Percentiles rank a stretch among this genome's conserved stretches.
Conservation (phyloP, 35 echinoderm and acorn worm species). For the Amphiura filiformis region DNA sequence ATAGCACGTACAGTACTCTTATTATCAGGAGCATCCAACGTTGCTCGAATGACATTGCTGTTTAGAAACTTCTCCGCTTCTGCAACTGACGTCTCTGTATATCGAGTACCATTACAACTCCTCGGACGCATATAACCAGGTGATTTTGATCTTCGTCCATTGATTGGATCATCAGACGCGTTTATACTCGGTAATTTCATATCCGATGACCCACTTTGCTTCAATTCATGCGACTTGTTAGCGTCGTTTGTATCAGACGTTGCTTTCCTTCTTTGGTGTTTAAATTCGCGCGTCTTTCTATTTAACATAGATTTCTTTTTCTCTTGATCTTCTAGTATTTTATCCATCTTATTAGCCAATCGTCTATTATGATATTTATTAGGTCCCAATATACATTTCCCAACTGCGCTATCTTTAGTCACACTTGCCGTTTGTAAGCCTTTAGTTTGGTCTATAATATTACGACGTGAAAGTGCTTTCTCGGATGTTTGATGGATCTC, state of each 20-base stretch:
- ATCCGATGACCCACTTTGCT: background rate
- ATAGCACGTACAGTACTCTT: background rate
- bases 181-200: background rate
- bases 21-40: background rate
- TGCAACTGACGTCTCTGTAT: conserved; percentile 58
- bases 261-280: background rate
- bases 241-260: background rate
- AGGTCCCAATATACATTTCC: conserved; percentile 77
- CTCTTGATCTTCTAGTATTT: conserved; percentile 59
- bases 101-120: conserved; percentile 61
- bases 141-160: conserved; percentile 5
- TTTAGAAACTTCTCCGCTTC: conserved; percentile 70
- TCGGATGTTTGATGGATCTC: background rate
- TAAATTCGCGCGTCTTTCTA: conserved; percentile 34
- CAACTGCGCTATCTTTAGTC: conserved; percentile 76
- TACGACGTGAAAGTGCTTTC: conserved; percentile 38
- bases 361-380: conserved; percentile 85
- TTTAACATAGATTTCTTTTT: conserved; percentile 34
- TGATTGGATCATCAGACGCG: too few species aligned
- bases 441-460: conserved; percentile 65
- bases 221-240: background rate
- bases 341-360: conserved; percentile 38
- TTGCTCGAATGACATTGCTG: conserved; percentile 28
- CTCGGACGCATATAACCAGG: conserved; percentile 82
- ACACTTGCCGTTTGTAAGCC: conserved; percentile 71